Base-by-base conservation (phyloP, 2,797 vertebrate species). In the Pseudochirops cupreus region DNA sequence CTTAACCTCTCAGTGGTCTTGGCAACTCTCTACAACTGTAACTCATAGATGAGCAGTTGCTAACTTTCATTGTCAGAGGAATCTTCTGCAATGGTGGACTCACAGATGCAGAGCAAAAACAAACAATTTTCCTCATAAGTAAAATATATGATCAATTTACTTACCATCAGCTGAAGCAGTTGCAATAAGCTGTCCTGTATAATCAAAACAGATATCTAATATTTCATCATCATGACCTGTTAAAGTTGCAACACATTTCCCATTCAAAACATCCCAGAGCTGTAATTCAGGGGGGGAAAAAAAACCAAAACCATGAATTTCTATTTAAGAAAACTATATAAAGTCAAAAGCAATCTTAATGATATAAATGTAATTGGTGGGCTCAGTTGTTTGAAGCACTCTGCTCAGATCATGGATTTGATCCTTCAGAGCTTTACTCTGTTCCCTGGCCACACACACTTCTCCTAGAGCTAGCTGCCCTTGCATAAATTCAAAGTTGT, bases 151-250 rank as follows among this genome's bases (percentile, higher is more conserved):
- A 56, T 53, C 21, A 82, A 14, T 58, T 91, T 67, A 93, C 99
- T 98, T 98, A 99, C 99, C 99, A 94, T 99, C 99, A 0, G 99
- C 99, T 3, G 99, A 99, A 33, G 99, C 99, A 0, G 99, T 99
- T 12, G 99, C 99, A 26, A 99, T 98, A 90, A 99, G 98, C 93
- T 99, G 99, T 90, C 99, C 99, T 0, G 99, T 98, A 93, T 99
- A 99, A 98, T 99, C 99, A 96, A 99, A 99, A 97, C 99, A 99
- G 97, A 99, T 99, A 57, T 99, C 99, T 93, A 99, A 82, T 96
- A 99, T 98, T 98, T 99, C 99, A 95, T 99, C 99, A 94, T 99
- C 99, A 91, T 99, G 99, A 93, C 99, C 99, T 18, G 97, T 98
- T 16, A 99, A 98, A 2, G 99, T 99, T 52, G 99, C 99, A 59